A percentile compares a stretch with the other conserved stretches of the same genome.
Conservation (phyloP, 2,888 invertebrate genomes). For the Drosophila mimetica region DNA sequence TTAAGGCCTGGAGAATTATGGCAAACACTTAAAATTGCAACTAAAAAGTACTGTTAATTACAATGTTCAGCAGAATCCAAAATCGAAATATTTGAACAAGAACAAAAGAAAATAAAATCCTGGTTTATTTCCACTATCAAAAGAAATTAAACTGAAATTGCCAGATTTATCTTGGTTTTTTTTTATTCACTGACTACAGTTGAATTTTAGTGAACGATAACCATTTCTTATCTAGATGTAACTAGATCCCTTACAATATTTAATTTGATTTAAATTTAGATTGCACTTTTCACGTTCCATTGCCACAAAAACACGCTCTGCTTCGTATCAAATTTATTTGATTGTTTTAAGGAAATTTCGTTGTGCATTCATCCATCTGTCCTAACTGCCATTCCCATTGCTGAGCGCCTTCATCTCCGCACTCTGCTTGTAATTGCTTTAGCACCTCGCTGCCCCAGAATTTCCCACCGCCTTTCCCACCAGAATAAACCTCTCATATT, state of each 20-base stretch:
- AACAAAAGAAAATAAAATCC: neutral
- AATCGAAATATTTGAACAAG: neutral
- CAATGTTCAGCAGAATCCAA: too few species aligned
- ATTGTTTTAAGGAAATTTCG: conserved; percentile 36
- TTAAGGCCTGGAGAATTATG: neutral
- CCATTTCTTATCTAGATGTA: neutral
- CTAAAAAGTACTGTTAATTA: neutral
- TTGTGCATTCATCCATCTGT: conserved; percentile 40
- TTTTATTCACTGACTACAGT: too few species aligned
- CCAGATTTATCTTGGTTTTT: too few species aligned
- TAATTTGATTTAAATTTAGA: neutral
- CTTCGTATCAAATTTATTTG: conserved; percentile 21
- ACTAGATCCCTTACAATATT: neutral
- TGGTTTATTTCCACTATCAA: neutral
- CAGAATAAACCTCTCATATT: conserved; percentile 62
- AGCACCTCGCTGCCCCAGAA: conserved; percentile 34
- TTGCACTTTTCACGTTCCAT: neutral
- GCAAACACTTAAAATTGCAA: neutral
- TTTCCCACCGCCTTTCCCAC: conserved; percentile 15
- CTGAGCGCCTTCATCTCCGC: conserved; percentile 32
- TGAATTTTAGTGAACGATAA: too few species aligned
- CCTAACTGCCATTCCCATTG: conserved; percentile 35
- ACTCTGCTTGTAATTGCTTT: conserved; percentile 46
- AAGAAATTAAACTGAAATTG: neutral
- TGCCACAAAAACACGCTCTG: neutral